phyloP scores from a whole-genome alignment of 2,113 vertebrate species.

The Halcyon senegalensis region DNA sequence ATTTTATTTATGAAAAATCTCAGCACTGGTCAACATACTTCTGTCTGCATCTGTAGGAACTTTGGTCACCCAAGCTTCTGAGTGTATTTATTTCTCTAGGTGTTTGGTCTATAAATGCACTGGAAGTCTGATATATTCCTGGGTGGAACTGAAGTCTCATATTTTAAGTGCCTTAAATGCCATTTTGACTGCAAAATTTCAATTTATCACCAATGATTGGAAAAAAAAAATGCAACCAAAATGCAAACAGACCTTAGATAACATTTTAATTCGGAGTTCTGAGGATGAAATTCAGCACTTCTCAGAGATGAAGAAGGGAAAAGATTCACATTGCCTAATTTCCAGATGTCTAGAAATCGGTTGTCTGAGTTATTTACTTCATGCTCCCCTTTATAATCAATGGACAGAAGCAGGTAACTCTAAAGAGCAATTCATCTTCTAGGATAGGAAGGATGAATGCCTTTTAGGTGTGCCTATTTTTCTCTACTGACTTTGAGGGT shows the following conservation, averaged over 20 bases:
- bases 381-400: background rate
- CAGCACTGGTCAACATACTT: background rate
- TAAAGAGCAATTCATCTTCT: conserved; percentile 1
- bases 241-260: background rate
- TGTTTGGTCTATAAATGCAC: background rate
- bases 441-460: conserved; percentile 2
- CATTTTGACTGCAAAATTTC: background rate
- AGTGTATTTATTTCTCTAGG: background rate
- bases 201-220: background rate
- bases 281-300: background rate
- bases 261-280: background rate
- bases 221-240: background rate
- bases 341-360: background rate
- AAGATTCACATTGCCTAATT: background rate
- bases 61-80: background rate
- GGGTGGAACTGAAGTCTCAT: background rate
- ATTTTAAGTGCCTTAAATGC: background rate
- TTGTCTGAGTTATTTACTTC: conserved; percentile 33
- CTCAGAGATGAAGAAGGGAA: background rate
- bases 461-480: conserved; percentile 20
- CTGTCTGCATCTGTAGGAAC: background rate
- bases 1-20: background rate
- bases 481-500: background rate
- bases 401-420: background rate
- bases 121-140: background rate